Evolutionary conservation across 23 tunicate species (phyloP).

Genomic region (Corella eumyota): DNA sequence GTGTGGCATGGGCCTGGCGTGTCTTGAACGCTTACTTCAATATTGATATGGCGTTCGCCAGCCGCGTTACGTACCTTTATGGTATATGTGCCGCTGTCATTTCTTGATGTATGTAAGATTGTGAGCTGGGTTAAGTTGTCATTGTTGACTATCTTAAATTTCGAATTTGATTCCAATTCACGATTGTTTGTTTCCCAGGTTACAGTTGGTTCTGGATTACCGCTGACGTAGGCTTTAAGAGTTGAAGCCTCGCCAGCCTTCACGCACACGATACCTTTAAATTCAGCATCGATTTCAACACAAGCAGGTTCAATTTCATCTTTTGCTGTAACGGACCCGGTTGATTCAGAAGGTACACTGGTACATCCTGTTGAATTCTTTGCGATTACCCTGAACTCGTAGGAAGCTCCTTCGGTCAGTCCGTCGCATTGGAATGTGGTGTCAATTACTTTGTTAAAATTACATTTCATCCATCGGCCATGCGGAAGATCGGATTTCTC

Average conservation of each 20-base stretch:
- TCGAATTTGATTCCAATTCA: slow-evolving; percentile 32
- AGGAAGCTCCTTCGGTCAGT: slow-evolving; percentile 46
- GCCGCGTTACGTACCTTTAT: slow-evolving; percentile 42
- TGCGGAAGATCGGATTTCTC: slow-evolving; percentile 40
- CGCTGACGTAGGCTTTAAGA: slow-evolving; percentile 31
- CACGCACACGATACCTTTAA: slow-evolving; percentile 22
- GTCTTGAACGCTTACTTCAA: slow-evolving; percentile 58
- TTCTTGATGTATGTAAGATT: slow-evolving; percentile 26
- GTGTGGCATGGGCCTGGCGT: slow-evolving; percentile 70
- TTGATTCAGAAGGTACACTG: slow-evolving; percentile 45
- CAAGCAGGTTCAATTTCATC: slow-evolving; percentile 40
- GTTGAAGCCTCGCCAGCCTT: slow-evolving; percentile 60
- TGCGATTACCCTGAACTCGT: slow-evolving; percentile 74
- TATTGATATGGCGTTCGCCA: slow-evolving; percentile 26
- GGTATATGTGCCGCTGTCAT: slow-evolving; percentile 54
- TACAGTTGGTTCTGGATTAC: slow-evolving; percentile 67
- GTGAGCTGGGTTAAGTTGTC: slow-evolving; percentile 15
- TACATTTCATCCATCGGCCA: slow-evolving; percentile 68
- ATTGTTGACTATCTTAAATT: slow-evolving; percentile 10
- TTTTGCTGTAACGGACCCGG: slow-evolving; percentile 39
- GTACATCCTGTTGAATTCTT: slow-evolving; percentile 78
- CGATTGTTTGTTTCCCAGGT: slow-evolving; percentile 34
- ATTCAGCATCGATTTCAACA: slow-evolving; percentile 41
- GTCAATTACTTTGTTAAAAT: slow-evolving; percentile 56
- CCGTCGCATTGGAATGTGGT: slow-evolving; percentile 34